Percentiles rank a stretch among this genome's conserved stretches.
phyloP scores from a whole-genome alignment of 2,113 vertebrate genomes.

The Zootoca vivipara region DNA sequence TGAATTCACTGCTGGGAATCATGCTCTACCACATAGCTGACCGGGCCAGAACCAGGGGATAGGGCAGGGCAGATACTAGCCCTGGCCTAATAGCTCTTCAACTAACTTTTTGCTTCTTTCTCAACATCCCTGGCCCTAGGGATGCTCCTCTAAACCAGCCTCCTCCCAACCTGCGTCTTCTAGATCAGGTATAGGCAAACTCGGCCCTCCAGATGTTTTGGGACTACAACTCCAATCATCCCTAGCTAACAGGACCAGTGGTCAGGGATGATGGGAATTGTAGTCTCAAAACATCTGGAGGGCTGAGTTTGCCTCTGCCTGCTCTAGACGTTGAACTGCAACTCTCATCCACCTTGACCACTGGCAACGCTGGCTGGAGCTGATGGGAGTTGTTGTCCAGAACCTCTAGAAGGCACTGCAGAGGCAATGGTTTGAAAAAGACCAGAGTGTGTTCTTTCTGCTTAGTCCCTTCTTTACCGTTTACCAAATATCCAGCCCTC shows the following conservation, averaged over 20 bases:
- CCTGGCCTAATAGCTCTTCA: background rate
- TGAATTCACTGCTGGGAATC: background rate
- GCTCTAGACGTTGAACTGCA: background rate
- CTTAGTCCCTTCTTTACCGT: background rate
- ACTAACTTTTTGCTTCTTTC: background rate
- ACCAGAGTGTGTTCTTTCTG: slow-evolving; percentile 25
- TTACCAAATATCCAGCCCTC: background rate
- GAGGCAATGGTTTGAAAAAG: background rate
- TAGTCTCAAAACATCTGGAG: too few species aligned
- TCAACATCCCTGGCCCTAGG: background rate
- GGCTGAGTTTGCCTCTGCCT: too few species aligned
- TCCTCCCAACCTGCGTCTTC: background rate
- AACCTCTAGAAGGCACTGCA: background rate
- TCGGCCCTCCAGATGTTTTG: background rate
- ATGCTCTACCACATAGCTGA: background rate
- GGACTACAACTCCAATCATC: too few species aligned
- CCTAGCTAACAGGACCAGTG: too few species aligned
- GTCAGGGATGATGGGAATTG: too few species aligned
- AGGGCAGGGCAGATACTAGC: too few species aligned
- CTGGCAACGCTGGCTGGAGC: background rate
- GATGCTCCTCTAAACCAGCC: background rate
- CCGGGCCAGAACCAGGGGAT: too few species aligned
- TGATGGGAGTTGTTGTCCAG: background rate
- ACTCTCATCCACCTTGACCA: background rate
- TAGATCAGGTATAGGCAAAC: too few species aligned